Conservation (phyloP, 2,888 invertebrate genomes). For the Drosophila borealis region DNA sequence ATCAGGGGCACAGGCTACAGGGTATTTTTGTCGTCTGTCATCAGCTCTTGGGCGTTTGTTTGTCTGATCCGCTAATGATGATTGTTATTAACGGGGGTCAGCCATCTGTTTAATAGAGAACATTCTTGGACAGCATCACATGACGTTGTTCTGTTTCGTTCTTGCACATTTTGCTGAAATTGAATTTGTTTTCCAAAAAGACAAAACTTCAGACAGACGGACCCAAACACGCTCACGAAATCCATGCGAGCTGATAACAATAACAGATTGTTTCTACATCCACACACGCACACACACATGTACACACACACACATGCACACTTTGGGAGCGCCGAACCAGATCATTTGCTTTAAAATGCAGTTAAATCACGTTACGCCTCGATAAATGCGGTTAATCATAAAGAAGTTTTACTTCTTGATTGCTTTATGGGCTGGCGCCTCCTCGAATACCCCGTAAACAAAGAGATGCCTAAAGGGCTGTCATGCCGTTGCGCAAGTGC, state of each 20-base stretch:
- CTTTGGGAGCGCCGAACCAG: conserved; percentile 56
- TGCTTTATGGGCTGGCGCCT: conserved; percentile 18
- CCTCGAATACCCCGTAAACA: conserved; percentile 20
- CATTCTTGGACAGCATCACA: conserved; percentile 19
- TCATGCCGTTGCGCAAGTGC: not conserved
- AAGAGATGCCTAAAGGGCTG: not conserved
- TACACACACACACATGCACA: not conserved
- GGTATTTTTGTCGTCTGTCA: not conserved
- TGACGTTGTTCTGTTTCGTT: conserved; percentile 18
- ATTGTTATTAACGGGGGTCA: conserved; percentile 1
- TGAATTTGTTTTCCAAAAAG: conserved; percentile 28
- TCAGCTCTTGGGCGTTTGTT: conserved; percentile 10
- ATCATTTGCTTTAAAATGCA: conserved; percentile 69
- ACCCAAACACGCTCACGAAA: conserved; percentile 15
- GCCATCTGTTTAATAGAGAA: conserved; percentile 8
- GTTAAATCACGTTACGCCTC: conserved; percentile 76
- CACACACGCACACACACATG: not conserved
- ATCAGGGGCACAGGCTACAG: not conserved
- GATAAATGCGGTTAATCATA: conserved; percentile 75
- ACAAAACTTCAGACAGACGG: conserved; percentile 13
- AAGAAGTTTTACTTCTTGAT: conserved; percentile 49
- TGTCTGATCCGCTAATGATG: conserved; percentile 2
- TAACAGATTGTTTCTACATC: conserved; percentile 26
- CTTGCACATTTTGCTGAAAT: conserved; percentile 47
- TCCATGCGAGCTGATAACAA: conserved; percentile 46